Evolutionary conservation across 2,888 invertebrate species (phyloP), one percentile per base, ranked within the genome.

Genomic region (Dynastes tityus): DNA sequence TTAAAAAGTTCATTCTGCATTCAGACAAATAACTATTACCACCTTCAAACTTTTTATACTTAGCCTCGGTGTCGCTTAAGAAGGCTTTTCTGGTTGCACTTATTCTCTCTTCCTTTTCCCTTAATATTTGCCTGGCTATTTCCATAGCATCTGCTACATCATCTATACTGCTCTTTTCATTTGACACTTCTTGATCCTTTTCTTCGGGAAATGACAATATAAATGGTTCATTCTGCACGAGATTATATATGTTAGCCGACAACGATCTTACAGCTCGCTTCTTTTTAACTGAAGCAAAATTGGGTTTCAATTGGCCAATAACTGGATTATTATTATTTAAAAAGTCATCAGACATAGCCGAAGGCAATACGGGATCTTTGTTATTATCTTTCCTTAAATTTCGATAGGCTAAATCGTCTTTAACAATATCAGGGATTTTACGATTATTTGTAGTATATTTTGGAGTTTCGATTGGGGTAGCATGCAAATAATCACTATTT

Each of bases 391-490:
- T 97, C 22, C 97, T 91, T 75, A 97, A 89, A 84, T 93, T 94
- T 83, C 97, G 91, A 85, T 94, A 97, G 0, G 97, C 97, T 85
- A 97, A 89, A 89, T 97, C 97, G 87, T 97, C 97, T 82, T 94
- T 93, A 0, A 97, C 94, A 32, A 96, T 89, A 87, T 97, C 96
- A 0, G 97, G 97, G 68, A 93, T 93, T 84, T 92, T 91, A 85
- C 92, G 91, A 29, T 93, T 92, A 82, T 93, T 90, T 87, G 93
- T 93, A 61, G 91, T 88, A 3, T 94, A 91, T 75, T 93, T 90
- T 11, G 89, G 89, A 82, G 90, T 90, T 78, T 89, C 91, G 84
- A 92, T 92, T 2, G 95, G 94, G 13, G 91, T 92, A 1, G 94
- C 94, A 86, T 96, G 96, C 77, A 97, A 90, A 86, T 97, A 97